Evolutionary conservation across 2,113 vertebrate species (phyloP).

Genomic region (Noctilio leporinus): DNA sequence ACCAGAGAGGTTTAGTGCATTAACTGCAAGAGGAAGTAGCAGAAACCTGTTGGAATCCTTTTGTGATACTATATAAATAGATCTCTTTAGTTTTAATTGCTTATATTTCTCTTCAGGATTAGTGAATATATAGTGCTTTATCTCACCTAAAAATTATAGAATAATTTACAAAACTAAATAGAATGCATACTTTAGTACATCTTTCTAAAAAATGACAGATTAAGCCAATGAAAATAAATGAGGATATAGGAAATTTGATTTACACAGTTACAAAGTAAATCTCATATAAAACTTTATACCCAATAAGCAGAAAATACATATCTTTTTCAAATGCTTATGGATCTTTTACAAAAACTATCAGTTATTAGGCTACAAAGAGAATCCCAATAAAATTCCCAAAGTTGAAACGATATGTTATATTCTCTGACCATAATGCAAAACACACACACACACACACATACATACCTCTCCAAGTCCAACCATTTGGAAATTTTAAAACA

Average conservation of each 20-base stretch:
- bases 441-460: background rate
- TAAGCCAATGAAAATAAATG: conserved; percentile 9
- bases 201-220: background rate
- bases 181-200: background rate
- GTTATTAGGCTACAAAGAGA: background rate
- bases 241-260: background rate
- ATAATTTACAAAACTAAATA: conserved; percentile 26
- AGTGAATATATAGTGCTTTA: background rate
- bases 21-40: background rate
- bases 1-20: background rate
- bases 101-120: background rate
- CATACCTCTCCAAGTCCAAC: background rate
- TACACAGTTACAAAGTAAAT: conserved; percentile 6
- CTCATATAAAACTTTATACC: background rate
- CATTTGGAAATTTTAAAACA: background rate
- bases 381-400: background rate
- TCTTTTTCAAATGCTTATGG: background rate
- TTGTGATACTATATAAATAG: background rate
- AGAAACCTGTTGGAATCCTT: background rate
- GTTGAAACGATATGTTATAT: background rate
- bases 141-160: background rate
- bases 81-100: background rate
- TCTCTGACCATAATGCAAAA: background rate
- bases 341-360: background rate
- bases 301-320: background rate